Base-by-base conservation (phyloP, 2,888 invertebrate genomes). In the Congeria kusceri region DNA sequence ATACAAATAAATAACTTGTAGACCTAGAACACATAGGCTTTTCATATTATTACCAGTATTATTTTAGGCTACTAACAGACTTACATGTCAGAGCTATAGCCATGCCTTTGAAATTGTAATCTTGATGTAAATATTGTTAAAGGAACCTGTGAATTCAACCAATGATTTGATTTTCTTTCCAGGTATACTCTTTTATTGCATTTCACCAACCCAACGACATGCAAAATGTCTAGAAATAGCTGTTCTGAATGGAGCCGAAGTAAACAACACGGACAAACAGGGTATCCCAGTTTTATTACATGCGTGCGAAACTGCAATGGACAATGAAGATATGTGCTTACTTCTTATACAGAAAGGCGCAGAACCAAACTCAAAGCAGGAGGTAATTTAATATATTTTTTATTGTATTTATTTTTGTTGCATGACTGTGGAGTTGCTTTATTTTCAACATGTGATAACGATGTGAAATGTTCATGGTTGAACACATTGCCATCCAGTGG, bases 121-220 rank as follows among this genome's bases (percentile, higher is more conserved):
- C n/a, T n/a, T n/a, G n/a, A n/a, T n/a, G n/a, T n/a, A n/a, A n/a
- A n/a, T n/a, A n/a, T n/a, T n/a, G n/a, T n/a, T n/a, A n/a, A n/a
- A n/a, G n/a, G n/a, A n/a, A n/a, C n/a, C n/a, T n/a, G n/a, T n/a
- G n/a, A n/a, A n/a, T 44, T 25, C 29, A 27, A 27, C 13, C 15
- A 57, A 0, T 58, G 28, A 57, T 53, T 29, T 39, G 23, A 46
- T 39, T 72, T 61, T 20, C 69, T 59, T 72, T 71, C 7, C 84
- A 93, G 93, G 92, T 53, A 91, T 93, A 57, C 71, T 93, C 44
- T 93, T 91, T 79, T 92, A 93, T 86, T 92, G 92, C 65, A 91
- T 93, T 46, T 87, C 91, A 18, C 91, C 92, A 9, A 93, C 93
- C 0, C 89, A 92, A 64, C 85, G 94, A 15, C 94, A 94, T 84